Base-by-base conservation (phyloP, 1,140 invertebrate species). In the Zaprionus capensis region DNA sequence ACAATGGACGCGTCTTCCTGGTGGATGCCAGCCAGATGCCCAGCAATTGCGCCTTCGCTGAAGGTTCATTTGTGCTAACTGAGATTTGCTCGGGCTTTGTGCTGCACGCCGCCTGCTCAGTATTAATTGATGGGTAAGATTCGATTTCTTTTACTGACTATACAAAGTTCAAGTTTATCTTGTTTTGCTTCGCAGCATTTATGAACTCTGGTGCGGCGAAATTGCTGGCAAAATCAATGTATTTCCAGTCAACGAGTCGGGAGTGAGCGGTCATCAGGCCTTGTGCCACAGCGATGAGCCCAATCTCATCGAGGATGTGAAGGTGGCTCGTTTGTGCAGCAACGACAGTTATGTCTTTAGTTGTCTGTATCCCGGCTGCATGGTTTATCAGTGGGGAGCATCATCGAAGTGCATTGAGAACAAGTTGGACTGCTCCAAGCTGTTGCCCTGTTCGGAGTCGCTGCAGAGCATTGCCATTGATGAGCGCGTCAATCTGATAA, bases 401-500 rank as follows among this genome's bases (percentile, higher is more conserved):
- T 90, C 92, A 28, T 94, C 94, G 0, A 94, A 95, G 76, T 93
- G 93, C 24, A 95, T 97, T 66, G 92, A 96, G 2, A 97, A 97
- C 80, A 96, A 97, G 79, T 93, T 99, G 55, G 97, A 99, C 93
- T 98, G 97, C 94, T 98, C 97, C 2, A 98, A 98, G 93, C 93
- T 99, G 62, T 96, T 97, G 59, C 98, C 98, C 15, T 98, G 97
- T 90, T 98, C 97, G 2, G 98, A 99, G 93, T 98, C 97, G 82
- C 93, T 99, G 15, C 97, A 98, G 84, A 98, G 97, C 14, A 98
- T 98, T 66, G 96, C 97, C 36, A 97, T 98, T 76, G 98, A 99
- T 92, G 97, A 98, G 83, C 96, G 96, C 90, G 94, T 97, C 0
- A 97, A 95, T 53, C 95, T 95, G 4, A 96, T 96, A 34, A 95